phyloP scores from a whole-genome alignment of 2,113 vertebrate genomes.

The Thryonomys swinderianus region DNA sequence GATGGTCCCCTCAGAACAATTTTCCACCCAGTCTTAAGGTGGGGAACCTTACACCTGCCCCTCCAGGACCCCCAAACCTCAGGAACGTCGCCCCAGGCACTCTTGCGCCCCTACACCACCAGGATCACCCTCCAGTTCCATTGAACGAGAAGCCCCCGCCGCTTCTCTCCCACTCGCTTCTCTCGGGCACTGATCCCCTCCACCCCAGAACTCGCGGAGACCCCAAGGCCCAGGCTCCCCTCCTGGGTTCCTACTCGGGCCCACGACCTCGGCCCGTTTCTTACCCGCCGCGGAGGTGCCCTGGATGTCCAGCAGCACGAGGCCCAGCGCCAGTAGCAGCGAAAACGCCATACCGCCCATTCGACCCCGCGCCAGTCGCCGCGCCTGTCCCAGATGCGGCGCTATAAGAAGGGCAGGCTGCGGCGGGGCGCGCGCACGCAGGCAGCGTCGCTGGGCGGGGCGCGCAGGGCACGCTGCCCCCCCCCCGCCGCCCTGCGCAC shows the following conservation, averaged over 20 bases:
- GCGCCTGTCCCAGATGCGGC: not conserved
- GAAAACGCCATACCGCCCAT: constrained; percentile 9
- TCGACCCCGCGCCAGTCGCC: not conserved
- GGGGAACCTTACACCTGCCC: too few relatives aligned
- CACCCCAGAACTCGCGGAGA: not conserved
- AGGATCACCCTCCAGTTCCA: too few relatives aligned
- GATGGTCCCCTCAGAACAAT: too few relatives aligned
- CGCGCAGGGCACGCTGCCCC: not conserved
- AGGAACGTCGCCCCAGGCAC: not conserved
- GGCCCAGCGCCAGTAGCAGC: not conserved
- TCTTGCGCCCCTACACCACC: too few relatives aligned
- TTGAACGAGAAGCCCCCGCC: too few relatives aligned
- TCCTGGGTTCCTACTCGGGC: too few relatives aligned
- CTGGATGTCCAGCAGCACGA: constrained; percentile 60
- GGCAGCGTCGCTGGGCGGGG: not conserved
- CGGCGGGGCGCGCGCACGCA: not conserved
- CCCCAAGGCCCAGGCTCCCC: not conserved
- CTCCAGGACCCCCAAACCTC: not conserved
- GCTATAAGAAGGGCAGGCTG: constrained; percentile 30
- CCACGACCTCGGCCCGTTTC: not conserved
- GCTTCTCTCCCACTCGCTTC: not conserved
- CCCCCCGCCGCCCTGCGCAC: not conserved
- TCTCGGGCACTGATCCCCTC: not conserved
- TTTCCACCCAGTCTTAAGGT: not conserved
- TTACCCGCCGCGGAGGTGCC: constrained; percentile 71